Evolutionary conservation across 1,140 invertebrate species (phyloP).

Genomic region (Phthorimaea operculella): DNA sequence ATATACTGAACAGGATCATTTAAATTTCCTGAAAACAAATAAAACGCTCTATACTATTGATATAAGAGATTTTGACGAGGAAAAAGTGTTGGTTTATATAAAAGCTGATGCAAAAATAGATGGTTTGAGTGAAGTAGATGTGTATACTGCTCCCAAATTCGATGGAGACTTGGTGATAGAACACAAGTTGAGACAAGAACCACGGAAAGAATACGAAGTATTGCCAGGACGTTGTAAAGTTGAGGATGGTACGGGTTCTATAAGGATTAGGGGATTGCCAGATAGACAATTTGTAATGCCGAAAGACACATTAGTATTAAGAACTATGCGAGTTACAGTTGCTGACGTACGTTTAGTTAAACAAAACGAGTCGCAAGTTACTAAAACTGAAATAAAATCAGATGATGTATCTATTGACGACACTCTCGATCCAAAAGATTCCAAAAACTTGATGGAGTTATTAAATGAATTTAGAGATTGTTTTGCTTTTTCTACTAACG

Average conservation of each 20-base stretch:
- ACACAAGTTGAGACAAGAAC: background rate
- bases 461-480: slow-evolving; percentile 2
- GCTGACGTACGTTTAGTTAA: too few relatives aligned
- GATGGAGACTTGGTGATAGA: background rate
- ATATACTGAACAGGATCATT: slow-evolving; percentile 3
- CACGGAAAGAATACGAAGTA: background rate
- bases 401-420: too few relatives aligned
- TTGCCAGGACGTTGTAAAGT: background rate
- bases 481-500: background rate
- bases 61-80: background rate
- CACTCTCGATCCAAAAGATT: slow-evolving; percentile 3
- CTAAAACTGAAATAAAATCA: too few relatives aligned
- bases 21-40: slow-evolving; percentile 1
- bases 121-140: background rate
- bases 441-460: slow-evolving; percentile 1
- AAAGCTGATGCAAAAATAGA: background rate
- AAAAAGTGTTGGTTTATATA: background rate
- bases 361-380: too few relatives aligned
- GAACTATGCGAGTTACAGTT: too few relatives aligned
- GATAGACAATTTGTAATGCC: background rate
- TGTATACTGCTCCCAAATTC: background rate
- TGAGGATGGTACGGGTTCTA: background rate
- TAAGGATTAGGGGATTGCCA: background rate
- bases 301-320: background rate
- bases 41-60: background rate